Percentiles rank a stretch among this genome's conserved stretches.
phyloP scores from a whole-genome alignment of 2,888 invertebrate genomes.

The Dorcus hopei region DNA sequence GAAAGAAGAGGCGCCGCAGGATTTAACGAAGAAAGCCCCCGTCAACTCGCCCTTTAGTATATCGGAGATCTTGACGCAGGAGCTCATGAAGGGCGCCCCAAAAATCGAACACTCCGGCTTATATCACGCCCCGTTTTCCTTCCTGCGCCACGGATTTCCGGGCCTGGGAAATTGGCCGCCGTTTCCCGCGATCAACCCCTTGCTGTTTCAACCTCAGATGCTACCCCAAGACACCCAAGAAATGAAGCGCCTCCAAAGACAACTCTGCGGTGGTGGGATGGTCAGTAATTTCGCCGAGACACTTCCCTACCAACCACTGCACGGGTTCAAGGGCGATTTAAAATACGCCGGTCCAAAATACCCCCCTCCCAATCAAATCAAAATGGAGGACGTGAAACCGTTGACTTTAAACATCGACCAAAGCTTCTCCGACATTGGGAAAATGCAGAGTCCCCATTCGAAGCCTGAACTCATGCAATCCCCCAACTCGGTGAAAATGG shows the following conservation, averaged over 20 bases:
- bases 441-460: conserved; percentile 48
- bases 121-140: conserved; percentile 59
- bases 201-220: conserved; percentile 59
- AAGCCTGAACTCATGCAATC: conserved; percentile 55
- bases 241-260: conserved; percentile 66
- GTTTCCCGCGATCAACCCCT: conserved; percentile 60
- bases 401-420: conserved; percentile 45
- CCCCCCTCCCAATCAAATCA: conserved; percentile 27
- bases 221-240: conserved; percentile 60
- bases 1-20: conserved; percentile 46
- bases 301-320: conserved; percentile 21
- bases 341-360: conserved; percentile 22
- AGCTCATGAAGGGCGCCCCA: conserved; percentile 61
- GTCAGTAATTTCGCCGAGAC: conserved; percentile 47
- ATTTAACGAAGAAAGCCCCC: conserved; percentile 48
- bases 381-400: conserved; percentile 55
- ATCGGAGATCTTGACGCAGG: conserved; percentile 60
- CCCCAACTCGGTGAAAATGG: conserved; percentile 77
- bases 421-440: conserved; percentile 27
- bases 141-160: conserved; percentile 54
- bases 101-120: conserved; percentile 59
- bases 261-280: conserved; percentile 68
- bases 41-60: conserved; percentile 38
- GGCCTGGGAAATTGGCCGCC: conserved; percentile 46
- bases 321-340: conserved; percentile 27